These are phyloP conservation scores for Drosophila yooni DNA, from an alignment of 2,888 invertebrate species.

Conservation along the genomic window DNA sequence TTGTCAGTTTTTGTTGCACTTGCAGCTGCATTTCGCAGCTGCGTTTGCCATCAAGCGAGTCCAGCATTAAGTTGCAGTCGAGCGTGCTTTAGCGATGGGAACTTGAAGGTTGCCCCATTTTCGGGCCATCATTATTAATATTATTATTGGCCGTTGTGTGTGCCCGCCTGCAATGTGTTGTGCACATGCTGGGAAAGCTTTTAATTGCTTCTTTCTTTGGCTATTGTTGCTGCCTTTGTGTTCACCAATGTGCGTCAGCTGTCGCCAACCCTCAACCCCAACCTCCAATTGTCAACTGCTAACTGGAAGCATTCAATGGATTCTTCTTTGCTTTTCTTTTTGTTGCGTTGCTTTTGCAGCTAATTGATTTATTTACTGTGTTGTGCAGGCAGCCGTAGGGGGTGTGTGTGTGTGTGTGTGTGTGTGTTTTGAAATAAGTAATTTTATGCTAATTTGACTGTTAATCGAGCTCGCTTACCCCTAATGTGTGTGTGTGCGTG, in stretches of 20 bases:
- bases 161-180: conserved; percentile 59
- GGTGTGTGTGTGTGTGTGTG: conserved; percentile 14
- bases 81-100: conserved; percentile 33
- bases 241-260: conserved; percentile 73
- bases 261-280: conserved; percentile 45
- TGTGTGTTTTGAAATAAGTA: conserved; percentile 70
- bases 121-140: conserved; percentile 35
- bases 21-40: conserved; percentile 54
- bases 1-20: conserved; percentile 37
- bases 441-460: conserved; percentile 79
- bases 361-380: conserved; percentile 76
- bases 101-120: conserved; percentile 65
- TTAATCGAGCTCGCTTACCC: conserved; percentile 64
- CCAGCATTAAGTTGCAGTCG: conserved; percentile 9
- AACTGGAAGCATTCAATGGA: conserved; percentile 26
- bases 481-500: conserved; percentile 18
- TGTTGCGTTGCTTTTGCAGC: conserved; percentile 36
- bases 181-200: conserved; percentile 67
- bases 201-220: conserved; percentile 62
- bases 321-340: conserved; percentile 43
- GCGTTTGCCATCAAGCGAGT: conserved; percentile 69
- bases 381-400: background rate
- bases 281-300: conserved; percentile 31
- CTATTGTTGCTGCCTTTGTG: conserved; percentile 31
- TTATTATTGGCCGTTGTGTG: conserved; percentile 20